These are phyloP conservation scores for Tragelaphus strepsiceros DNA, from an alignment of 2,113 vertebrate genomes.

Conservation along the genomic window DNA sequence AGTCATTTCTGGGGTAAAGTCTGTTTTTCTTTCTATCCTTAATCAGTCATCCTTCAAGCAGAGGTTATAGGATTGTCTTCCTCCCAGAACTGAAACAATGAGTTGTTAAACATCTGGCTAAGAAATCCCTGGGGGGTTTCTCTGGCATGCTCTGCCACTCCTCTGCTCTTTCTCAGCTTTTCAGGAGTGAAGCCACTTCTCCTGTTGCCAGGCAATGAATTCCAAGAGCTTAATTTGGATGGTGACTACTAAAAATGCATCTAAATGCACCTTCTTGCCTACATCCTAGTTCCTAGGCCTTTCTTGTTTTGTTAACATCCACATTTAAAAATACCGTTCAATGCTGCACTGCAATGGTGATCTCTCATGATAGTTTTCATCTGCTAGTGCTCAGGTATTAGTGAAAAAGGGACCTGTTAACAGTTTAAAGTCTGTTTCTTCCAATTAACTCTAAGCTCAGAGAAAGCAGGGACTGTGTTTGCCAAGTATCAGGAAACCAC, in stretches of 20 bases:
- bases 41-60: not conserved
- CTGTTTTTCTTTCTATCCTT: not conserved
- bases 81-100: not conserved
- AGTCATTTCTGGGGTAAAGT: not conserved
- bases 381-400: not conserved
- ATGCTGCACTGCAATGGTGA: not conserved
- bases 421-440: not conserved
- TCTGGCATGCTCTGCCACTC: not conserved
- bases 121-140: conserved; percentile 15
- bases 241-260: not conserved
- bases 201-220: conserved; percentile 30
- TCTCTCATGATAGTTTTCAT: not conserved
- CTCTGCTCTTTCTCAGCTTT: conserved; percentile 50
- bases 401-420: not conserved
- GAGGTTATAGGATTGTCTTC: not conserved
- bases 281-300: not conserved
- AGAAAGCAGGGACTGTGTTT: not conserved
- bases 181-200: not conserved
- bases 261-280: not conserved
- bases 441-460: not conserved
- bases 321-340: not conserved
- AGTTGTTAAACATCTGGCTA: conserved; percentile 25
- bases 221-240: conserved; percentile 24
- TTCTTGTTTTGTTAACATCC: not conserved
- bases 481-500: not conserved